Conservation (phyloP, 2,113 vertebrate species). For the Odobenus rosmarus region DNA sequence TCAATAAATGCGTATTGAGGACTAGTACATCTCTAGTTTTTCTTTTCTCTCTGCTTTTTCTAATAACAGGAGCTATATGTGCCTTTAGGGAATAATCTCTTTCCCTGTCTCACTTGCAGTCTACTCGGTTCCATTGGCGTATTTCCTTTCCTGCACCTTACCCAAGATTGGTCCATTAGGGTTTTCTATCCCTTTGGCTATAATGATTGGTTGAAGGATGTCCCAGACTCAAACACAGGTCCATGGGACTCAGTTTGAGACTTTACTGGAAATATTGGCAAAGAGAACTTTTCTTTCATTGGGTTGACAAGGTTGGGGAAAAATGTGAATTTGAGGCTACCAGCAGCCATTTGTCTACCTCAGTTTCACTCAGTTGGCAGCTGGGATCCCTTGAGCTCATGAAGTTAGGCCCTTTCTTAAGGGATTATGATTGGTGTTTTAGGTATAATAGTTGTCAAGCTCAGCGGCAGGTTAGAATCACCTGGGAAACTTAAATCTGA, state of each 20-base stretch:
- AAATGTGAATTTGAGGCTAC: neutral
- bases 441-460: neutral
- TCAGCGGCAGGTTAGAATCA: neutral
- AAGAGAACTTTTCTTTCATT: neutral
- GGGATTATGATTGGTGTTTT: neutral
- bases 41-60: neutral
- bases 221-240: neutral
- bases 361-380: neutral
- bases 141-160: conserved; percentile 16
- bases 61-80: neutral
- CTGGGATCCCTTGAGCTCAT: neutral
- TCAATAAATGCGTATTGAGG: neutral
- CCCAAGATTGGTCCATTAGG: neutral
- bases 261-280: conserved; percentile 29
- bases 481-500: neutral
- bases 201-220: conserved; percentile 27
- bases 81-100: neutral
- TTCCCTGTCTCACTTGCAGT: neutral
- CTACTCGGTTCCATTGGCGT: neutral
- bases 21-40: neutral
- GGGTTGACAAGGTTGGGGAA: neutral
- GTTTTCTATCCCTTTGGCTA: neutral
- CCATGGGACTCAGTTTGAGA: neutral
- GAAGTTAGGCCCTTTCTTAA: neutral
- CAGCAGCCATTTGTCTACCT: neutral